Conservation (phyloP, 1,140 invertebrate genomes). For the Drosophila malerkotliana region DNA sequence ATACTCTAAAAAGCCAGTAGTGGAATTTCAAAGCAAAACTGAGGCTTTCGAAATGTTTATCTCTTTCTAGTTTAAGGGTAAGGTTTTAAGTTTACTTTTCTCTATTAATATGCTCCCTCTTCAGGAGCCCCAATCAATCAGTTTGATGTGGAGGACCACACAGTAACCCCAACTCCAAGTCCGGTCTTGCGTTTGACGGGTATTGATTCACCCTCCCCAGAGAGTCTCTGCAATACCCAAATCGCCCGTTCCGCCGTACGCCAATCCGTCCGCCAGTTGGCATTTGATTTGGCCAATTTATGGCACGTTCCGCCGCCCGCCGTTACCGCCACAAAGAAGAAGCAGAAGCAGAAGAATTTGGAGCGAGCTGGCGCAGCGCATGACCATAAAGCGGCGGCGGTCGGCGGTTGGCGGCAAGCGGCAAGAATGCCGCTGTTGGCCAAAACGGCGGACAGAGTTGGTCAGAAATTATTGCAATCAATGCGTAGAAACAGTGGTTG, state of each 20-base stretch:
- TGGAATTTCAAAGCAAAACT: too few relatives aligned
- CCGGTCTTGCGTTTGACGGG: slow-evolving; percentile 11
- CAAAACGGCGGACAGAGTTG: slow-evolving; percentile 52
- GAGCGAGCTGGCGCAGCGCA: slow-evolving; percentile 67
- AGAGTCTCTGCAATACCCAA: slow-evolving; percentile 50
- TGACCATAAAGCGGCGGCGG: slow-evolving; percentile 71
- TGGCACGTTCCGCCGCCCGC: slow-evolving; percentile 73
- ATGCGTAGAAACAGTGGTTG: slow-evolving; percentile 15
- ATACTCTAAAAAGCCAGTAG: background rate
- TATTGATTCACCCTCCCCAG: slow-evolving; percentile 13
- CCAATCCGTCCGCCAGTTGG: slow-evolving; percentile 60
- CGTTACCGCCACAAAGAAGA: slow-evolving; percentile 3
- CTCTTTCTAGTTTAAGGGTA: too few relatives aligned
- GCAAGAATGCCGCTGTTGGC: slow-evolving; percentile 68
- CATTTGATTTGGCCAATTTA: slow-evolving; percentile 81
- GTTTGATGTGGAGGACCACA: slow-evolving; percentile 26
- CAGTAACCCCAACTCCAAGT: slow-evolving; percentile 1
- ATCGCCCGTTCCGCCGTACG: slow-evolving; percentile 50
- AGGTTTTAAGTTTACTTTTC: background rate
- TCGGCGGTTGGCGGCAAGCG: slow-evolving; percentile 49
- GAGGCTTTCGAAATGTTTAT: too few relatives aligned
- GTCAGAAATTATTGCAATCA: slow-evolving; percentile 74
- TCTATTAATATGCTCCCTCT: background rate
- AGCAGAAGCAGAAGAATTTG: slow-evolving; percentile 72
- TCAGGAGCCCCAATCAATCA: background rate